phyloP scores from a whole-genome alignment of 2,888 invertebrate genomes.

The Cyaniris semiargus region DNA sequence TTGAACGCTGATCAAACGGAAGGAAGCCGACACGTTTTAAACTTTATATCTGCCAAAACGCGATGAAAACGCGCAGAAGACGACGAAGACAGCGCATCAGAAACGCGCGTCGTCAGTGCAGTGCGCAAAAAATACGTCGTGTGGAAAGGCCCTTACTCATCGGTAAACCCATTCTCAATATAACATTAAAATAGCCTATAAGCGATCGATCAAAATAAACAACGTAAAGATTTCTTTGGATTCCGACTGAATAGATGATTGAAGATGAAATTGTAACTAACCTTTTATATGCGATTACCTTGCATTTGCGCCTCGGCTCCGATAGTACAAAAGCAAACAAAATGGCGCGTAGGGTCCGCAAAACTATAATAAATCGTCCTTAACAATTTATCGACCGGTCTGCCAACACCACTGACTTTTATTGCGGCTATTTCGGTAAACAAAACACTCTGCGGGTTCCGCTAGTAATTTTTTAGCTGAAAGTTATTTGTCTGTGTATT shows the following conservation, averaged over 20 bases:
- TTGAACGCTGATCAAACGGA: no score
- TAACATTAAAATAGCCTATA: neutral
- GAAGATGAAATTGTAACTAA: slow-evolving; percentile 8
- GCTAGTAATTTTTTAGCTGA: neutral
- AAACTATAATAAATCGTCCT: slow-evolving; percentile 27
- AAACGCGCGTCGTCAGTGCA: no score
- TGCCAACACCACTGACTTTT: slow-evolving; percentile 29
- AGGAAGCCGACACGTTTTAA: no score
- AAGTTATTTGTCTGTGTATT: neutral
- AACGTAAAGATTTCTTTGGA: slow-evolving; percentile 1
- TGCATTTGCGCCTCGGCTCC: slow-evolving; percentile 2
- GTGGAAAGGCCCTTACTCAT: no score
- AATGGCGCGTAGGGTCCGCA: slow-evolving; percentile 21
- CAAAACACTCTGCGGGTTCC: slow-evolving; percentile 6
- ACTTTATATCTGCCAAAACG: no score
- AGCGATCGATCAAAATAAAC: neutral
- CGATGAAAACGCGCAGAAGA: no score
- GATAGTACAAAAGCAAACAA: slow-evolving; percentile 25
- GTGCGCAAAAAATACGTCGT: no score
- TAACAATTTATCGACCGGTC: slow-evolving; percentile 30
- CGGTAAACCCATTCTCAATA: no score
- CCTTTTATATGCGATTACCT: slow-evolving; percentile 23
- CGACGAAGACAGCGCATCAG: no score
- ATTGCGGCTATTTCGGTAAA: slow-evolving; percentile 25
- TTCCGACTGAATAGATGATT: neutral